Base-by-base conservation (phyloP, 2,797 vertebrate genomes). In the Falco naumanni region DNA sequence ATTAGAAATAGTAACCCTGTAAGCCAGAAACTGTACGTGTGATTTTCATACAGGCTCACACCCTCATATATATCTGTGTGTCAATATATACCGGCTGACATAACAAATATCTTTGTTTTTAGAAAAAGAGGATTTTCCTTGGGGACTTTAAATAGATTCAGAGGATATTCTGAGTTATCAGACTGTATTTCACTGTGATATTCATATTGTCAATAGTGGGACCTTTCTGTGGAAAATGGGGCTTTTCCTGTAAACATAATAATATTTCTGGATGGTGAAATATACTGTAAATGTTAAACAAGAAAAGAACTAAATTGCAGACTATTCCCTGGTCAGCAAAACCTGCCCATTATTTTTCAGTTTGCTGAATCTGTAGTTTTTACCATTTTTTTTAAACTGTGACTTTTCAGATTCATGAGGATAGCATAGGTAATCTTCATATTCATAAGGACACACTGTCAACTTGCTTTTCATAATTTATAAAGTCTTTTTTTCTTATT, bases 391-490 rank as follows among this genome's bases (percentile, higher is more conserved):
- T 97, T 94, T 56, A 90, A 96, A 92, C 96, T 76, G 63, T 97
- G 97, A 96, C 96, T 97, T 97, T 97, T 96, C 94, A 95, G 94
- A 97, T 96, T 96, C 97, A 95, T 95, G 95, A 96, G 84, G 75
- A 57, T 89, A 95, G 93, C 75, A 60, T 57, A 96, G 94, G 96
- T 90, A 97, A 97, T 96, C 95, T 97, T 97, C 96, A 97, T 97
- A 96, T 97, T 97, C 97, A 97, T 97, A 97, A 97, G 96, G 96
- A 97, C 90, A 96, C 78, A 95, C 96, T 97, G 97, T 96, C 97
- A 97, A 85, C 92, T 95, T 39, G 89, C 88, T 97, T 97, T 97
- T 93, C 96, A 97, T 97, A 97, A 97, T 97, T 97, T 97, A 97
- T 97, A 96, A 97, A 97, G 75, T 74, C 85, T 66, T 93, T 91